Conservation (phyloP, 2,113 vertebrate genomes). For the Acrocephalus arundinaceus region DNA sequence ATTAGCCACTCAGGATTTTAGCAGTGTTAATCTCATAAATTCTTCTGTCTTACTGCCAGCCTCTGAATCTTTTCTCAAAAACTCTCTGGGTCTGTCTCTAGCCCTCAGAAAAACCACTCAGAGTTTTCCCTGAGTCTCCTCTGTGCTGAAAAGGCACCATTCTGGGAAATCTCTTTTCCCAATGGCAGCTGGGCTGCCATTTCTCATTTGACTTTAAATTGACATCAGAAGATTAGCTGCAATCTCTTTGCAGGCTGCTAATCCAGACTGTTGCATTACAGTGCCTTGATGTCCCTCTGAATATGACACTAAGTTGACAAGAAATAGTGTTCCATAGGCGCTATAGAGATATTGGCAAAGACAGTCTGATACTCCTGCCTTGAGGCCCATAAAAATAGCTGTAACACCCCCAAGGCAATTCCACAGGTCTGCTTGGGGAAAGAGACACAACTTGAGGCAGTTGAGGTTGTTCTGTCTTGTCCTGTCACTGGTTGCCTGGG, state of each 20-base stretch:
- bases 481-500: neutral
- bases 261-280: neutral
- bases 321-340: neutral
- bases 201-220: slow-evolving; percentile 45
- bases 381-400: neutral
- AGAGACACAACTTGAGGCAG: neutral
- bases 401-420: neutral
- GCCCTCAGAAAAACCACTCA: neutral
- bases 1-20: neutral
- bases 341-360: neutral
- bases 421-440: neutral
- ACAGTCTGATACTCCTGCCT: neutral
- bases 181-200: slow-evolving; percentile 4
- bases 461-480: neutral
- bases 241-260: slow-evolving; percentile 45
- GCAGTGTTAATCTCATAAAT: neutral
- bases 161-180: neutral
- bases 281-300: neutral
- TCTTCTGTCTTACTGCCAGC: neutral
- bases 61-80: neutral
- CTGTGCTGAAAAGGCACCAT: neutral
- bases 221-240: slow-evolving; percentile 56
- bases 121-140: neutral
- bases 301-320: neutral
- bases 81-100: neutral